Conservation (phyloP, 2,888 invertebrate genomes). For the Stenolophus ochropezus region DNA sequence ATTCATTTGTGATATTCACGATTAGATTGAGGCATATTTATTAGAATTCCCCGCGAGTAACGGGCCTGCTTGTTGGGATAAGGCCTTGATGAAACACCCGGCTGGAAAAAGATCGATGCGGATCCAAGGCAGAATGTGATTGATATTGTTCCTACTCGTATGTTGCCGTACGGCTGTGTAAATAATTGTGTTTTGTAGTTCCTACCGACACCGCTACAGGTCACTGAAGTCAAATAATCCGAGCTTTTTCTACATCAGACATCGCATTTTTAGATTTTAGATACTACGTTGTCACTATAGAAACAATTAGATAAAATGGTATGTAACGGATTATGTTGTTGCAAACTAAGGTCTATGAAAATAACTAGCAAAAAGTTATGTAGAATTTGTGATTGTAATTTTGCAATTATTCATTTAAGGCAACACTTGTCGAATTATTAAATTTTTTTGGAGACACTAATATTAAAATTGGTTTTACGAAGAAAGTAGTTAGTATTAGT, state of each 20-base stretch:
- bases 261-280: conserved; percentile 9
- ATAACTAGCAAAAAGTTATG: too few species aligned
- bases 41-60: conserved; percentile 18
- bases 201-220: not conserved
- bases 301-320: not conserved
- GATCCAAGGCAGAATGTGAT: conserved; percentile 33
- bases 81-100: conserved; percentile 19
- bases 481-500: too few species aligned
- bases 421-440: too few species aligned
- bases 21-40: conserved; percentile 42
- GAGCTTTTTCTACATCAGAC: conserved; percentile 7
- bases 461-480: too few species aligned
- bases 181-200: conserved; percentile 28
- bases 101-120: conserved; percentile 18
- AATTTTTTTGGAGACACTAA: too few species aligned
- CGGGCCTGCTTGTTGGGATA: not conserved
- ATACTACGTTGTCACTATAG: not conserved
- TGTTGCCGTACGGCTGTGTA: conserved; percentile 24
- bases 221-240: not conserved
- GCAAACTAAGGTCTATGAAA: too few species aligned
- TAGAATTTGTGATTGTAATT: too few species aligned
- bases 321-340: not conserved
- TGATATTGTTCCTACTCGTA: conserved; percentile 34
- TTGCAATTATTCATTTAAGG: too few species aligned
- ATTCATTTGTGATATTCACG: conserved; percentile 37